phyloP scores from a whole-genome alignment of 2,113 vertebrate genomes.

The Noctilio leporinus region DNA sequence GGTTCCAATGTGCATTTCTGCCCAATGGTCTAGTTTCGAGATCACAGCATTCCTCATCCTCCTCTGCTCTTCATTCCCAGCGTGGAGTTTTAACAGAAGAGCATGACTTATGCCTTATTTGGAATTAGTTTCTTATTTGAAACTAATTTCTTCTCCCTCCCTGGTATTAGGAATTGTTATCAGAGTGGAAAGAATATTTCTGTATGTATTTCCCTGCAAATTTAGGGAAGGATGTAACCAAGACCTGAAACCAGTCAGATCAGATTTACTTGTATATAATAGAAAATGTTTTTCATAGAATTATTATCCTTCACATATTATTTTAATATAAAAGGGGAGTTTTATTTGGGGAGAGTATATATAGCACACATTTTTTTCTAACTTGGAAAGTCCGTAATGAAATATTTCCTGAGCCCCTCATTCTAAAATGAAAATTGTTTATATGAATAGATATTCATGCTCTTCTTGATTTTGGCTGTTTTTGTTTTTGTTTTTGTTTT shows the following conservation, averaged over 20 bases:
- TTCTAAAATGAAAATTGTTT: neutral
- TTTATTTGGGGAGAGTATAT: neutral
- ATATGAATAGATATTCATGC: neutral
- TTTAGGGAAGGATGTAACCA: neutral
- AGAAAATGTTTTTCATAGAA: neutral
- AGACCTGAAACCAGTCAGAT: neutral
- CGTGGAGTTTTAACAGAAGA: neutral
- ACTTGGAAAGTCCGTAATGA: neutral
- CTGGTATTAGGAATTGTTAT: neutral
- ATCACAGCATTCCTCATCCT: neutral
- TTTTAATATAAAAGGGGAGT: neutral
- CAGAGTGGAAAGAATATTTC: neutral
- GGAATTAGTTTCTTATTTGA: neutral
- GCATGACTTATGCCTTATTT: neutral
- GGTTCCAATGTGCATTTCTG: neutral
- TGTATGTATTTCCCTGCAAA: neutral
- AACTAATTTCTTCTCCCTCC: neutral
- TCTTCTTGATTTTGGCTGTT: neutral
- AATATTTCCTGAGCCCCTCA: neutral
- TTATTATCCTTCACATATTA: neutral
- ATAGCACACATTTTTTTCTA: conserved; percentile 2
- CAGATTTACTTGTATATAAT: neutral
- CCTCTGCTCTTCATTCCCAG: neutral
- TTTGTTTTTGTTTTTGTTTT: too few relatives aligned
- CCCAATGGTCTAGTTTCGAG: neutral